Evolutionary conservation across 2,797 vertebrate genomes (phyloP).

Genomic region (Ptychadena robeensis): DNA sequence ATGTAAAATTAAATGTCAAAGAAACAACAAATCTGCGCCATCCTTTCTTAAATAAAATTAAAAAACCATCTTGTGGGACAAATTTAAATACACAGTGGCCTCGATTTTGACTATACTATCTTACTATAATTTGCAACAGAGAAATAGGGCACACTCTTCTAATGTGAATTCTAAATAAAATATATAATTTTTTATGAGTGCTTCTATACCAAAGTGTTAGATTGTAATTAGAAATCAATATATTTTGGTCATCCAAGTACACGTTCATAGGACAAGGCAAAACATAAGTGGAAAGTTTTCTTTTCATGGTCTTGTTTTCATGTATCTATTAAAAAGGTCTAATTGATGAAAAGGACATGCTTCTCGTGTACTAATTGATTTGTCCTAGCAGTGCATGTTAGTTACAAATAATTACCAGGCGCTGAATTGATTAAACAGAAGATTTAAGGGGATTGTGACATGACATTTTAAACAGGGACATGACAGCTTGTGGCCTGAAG

Average conservation of each 20-base stretch:
- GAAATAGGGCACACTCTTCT: neutral
- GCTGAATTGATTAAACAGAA: slow-evolving; percentile 57
- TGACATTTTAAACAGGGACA: slow-evolving; percentile 60
- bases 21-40: too few relatives aligned
- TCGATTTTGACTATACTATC: too few relatives aligned
- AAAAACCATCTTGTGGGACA: too few relatives aligned
- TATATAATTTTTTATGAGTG: neutral
- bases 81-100: too few relatives aligned
- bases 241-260: neutral
- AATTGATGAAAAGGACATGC: neutral
- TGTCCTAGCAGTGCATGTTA: slow-evolving; percentile 54
- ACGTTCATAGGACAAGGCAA: neutral
- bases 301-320: slow-evolving; percentile 11
- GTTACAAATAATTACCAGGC: slow-evolving; percentile 56
- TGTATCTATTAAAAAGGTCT: slow-evolving; percentile 7
- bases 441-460: slow-evolving; percentile 58
- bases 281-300: neutral
- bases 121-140: neutral
- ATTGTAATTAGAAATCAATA: neutral
- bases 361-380: slow-evolving; percentile 56
- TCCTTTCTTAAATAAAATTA: too few relatives aligned
- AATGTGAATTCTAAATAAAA: neutral
- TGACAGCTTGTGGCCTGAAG: slow-evolving; percentile 60
- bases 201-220: neutral
- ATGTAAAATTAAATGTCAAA: too few relatives aligned